Percentiles rank a stretch among this genome's conserved stretches.
Conservation (phyloP, 2,113 vertebrate genomes). For the Budorcas taxicolor region DNA sequence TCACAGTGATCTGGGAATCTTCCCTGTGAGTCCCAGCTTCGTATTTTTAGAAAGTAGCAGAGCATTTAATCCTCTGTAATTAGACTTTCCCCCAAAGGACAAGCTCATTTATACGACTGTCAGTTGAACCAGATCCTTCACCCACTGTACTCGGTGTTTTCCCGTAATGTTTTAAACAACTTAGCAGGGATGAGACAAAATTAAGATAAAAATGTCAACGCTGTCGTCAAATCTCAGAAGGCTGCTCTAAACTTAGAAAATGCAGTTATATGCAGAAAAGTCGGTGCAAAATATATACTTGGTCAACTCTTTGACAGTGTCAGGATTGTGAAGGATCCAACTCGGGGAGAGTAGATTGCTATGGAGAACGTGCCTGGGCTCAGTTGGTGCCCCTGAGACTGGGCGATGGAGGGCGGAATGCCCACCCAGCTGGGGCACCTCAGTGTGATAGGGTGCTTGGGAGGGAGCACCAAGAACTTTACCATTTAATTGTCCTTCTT, state of each 20-base stretch:
- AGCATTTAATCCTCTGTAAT: conserved; percentile 60
- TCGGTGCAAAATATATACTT: too few species aligned
- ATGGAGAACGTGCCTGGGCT: neutral
- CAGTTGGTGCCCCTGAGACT: fast-evolving
- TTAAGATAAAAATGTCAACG: conserved; percentile 51
- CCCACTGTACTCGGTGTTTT: neutral
- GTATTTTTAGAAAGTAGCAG: conserved; percentile 52
- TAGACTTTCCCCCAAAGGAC: conserved; percentile 42
- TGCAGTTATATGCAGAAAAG: neutral
- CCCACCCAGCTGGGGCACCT: fast-evolving
- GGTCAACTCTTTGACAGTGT: neutral
- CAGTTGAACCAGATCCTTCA: neutral
- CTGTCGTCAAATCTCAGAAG: conserved; percentile 8
- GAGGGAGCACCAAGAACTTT: too few species aligned
- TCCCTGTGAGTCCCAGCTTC: neutral
- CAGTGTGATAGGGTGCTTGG: fast-evolving
- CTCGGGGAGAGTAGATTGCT: fast-evolving
- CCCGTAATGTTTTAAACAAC: neutral
- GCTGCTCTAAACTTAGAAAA: conserved; percentile 42
- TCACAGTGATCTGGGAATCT: neutral
- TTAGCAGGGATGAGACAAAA: conserved; percentile 44
- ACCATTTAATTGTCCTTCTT: neutral
- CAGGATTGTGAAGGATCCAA: fast-evolving
- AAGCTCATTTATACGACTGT: conserved; percentile 20
- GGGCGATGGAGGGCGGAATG: fast-evolving